These are phyloP conservation scores for Podarcis lilfordi DNA, from an alignment of 2,797 vertebrate species.

Conservation along the genomic window DNA sequence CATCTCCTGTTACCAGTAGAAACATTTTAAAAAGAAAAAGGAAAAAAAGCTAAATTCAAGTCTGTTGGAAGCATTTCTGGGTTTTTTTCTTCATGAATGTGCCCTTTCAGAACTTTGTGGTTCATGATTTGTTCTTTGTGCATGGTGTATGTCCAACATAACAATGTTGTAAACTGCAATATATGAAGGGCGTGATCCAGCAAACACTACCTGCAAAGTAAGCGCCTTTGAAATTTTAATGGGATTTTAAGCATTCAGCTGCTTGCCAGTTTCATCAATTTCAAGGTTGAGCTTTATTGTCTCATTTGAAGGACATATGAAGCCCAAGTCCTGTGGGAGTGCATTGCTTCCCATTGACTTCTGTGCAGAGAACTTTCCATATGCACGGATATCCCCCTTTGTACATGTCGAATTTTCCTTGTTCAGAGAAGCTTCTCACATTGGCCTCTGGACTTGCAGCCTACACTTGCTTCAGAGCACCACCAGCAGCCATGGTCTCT, in stretches of 20 bases:
- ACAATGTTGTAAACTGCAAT: not conserved
- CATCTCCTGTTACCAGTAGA: not conserved
- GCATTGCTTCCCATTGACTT: not conserved
- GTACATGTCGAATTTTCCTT: not conserved
- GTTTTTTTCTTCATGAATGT: not conserved
- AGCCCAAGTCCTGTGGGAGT: not conserved
- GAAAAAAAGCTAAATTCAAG: not conserved
- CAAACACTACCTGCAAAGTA: not conserved
- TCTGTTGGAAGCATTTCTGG: constrained; percentile 14
- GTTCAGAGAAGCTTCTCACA: not conserved
- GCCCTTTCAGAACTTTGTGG: constrained; percentile 26
- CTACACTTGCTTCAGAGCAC: not conserved
- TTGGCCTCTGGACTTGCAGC: not conserved
- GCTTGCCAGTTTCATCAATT: not conserved
- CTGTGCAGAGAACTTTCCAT: not conserved
- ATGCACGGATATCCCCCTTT: not conserved
- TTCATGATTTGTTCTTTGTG: constrained; percentile 15
- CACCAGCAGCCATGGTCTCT: not conserved
- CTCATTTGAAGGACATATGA: not conserved
- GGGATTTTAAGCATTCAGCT: not conserved
- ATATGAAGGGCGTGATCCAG: not conserved
- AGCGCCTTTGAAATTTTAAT: not conserved
- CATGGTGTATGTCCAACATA: constrained; percentile 44
- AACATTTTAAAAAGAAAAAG: not conserved
- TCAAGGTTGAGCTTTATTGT: not conserved